Evolutionary conservation across 2,888 invertebrate genomes (phyloP).

Genomic region (Phaedon cochleariae): DNA sequence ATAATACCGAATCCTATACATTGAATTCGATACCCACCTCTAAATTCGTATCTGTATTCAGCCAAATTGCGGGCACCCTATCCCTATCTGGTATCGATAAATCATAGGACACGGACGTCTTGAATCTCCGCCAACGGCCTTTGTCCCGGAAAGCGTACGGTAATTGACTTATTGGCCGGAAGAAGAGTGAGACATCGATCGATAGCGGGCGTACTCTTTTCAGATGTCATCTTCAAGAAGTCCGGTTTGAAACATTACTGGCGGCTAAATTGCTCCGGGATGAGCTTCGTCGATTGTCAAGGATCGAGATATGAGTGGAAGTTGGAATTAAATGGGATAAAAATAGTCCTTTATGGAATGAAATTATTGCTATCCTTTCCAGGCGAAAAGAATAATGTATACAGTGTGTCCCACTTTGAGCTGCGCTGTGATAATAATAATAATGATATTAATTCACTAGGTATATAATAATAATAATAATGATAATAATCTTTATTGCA

Average conservation of each 20-base stretch:
- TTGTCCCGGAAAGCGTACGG: slow-evolving; percentile 59
- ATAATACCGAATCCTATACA: slow-evolving; percentile 49
- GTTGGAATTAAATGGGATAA: no score
- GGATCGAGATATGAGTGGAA: no score
- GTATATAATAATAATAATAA: no score
- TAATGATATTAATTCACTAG: no score
- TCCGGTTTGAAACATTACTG: slow-evolving; percentile 1
- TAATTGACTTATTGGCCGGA: slow-evolving; percentile 64
- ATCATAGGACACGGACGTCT: slow-evolving; percentile 59
- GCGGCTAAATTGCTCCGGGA: background rate
- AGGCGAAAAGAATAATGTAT: no score
- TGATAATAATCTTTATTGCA: no score
- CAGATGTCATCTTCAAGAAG: slow-evolving; percentile 8
- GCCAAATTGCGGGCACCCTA: slow-evolving; percentile 56
- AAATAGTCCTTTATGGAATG: no score
- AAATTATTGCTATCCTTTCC: no score
- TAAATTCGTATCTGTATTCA: slow-evolving; percentile 58
- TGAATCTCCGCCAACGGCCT: slow-evolving; percentile 62
- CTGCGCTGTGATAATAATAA: no score
- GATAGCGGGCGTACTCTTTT: background rate
- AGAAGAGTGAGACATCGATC: slow-evolving; percentile 49
- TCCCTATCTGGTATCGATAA: slow-evolving; percentile 57
- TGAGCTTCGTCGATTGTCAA: no score
- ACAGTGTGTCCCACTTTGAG: no score
- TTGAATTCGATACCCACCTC: slow-evolving; percentile 54